Conservation (phyloP, 2,113 vertebrate species). For the Spheniscus mendiculus region DNA sequence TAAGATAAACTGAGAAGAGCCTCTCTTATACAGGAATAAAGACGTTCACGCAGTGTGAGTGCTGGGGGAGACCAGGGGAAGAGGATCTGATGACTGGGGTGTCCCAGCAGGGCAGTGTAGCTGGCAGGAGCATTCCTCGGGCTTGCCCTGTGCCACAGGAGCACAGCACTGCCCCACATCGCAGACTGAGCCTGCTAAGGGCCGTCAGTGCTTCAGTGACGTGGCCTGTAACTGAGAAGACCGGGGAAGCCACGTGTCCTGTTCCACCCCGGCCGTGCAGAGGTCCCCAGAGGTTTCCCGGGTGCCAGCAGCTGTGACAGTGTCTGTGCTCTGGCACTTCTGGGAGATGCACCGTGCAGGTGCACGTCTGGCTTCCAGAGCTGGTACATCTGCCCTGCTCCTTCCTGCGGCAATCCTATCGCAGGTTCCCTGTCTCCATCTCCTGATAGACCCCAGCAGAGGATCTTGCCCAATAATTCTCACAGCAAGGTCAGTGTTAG, state of each 20-base stretch:
- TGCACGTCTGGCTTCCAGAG: not conserved
- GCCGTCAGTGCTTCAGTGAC: accelerated
- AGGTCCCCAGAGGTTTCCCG: not conserved
- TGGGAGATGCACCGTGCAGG: not conserved
- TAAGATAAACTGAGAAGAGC: not conserved
- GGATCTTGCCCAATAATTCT: not conserved
- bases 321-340: not conserved
- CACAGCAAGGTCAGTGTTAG: not conserved
- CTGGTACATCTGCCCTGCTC: not conserved
- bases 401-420: not conserved
- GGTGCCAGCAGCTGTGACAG: not conserved
- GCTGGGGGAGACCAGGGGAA: not conserved
- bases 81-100: not conserved
- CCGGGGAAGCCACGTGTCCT: accelerated
- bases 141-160: not conserved
- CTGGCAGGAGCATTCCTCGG: not conserved
- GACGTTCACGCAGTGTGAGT: accelerated
- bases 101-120: not conserved
- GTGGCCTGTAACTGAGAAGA: not conserved
- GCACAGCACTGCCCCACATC: too few species aligned
- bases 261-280: accelerated
- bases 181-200: not conserved
- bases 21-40: not conserved
- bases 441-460: not conserved
- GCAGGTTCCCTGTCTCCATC: not conserved